phyloP scores from a whole-genome alignment of 2,797 vertebrate genomes.

The Alca torda region DNA sequence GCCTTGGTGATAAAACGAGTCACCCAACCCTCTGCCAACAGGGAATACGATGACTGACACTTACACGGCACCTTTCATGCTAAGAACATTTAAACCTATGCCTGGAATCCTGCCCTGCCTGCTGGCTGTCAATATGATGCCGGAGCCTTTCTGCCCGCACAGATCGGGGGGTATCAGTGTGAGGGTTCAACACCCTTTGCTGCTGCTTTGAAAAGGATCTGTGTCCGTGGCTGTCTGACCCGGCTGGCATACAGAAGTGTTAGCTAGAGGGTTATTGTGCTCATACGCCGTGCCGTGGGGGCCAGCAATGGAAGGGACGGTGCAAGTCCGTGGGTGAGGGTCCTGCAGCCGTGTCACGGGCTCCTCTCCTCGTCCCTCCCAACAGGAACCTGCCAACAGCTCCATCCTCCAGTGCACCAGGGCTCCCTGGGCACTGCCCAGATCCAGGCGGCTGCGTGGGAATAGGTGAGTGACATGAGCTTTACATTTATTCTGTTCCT shows the following conservation, averaged over 20 bases:
- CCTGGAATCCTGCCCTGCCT: constrained; percentile 4
- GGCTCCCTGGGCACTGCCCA: not conserved
- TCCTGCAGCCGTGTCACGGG: not conserved
- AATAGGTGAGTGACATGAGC: not conserved
- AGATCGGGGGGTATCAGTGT: not conserved
- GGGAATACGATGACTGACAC: constrained; percentile 2
- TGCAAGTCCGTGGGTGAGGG: not conserved
- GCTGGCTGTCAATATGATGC: not conserved
- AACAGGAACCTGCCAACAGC: not conserved
- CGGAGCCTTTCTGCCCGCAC: rapidly evolving
- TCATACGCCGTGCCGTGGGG: not conserved
- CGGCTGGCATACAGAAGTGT: not conserved
- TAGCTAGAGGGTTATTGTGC: not conserved
- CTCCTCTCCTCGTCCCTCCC: not conserved
- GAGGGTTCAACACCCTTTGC: not conserved
- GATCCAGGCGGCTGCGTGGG: not conserved
- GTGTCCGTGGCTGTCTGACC: not conserved
- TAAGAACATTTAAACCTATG: not conserved
- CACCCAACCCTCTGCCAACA: constrained; percentile 32
- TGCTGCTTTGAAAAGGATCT: not conserved
- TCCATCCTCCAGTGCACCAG: not conserved
- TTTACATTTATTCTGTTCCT: not conserved
- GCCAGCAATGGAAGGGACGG: not conserved
- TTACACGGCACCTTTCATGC: not conserved
- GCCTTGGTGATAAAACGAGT: constrained; percentile 20